phyloP scores from a whole-genome alignment of 2,797 vertebrate species.

The Hemitrygon akajei region DNA sequence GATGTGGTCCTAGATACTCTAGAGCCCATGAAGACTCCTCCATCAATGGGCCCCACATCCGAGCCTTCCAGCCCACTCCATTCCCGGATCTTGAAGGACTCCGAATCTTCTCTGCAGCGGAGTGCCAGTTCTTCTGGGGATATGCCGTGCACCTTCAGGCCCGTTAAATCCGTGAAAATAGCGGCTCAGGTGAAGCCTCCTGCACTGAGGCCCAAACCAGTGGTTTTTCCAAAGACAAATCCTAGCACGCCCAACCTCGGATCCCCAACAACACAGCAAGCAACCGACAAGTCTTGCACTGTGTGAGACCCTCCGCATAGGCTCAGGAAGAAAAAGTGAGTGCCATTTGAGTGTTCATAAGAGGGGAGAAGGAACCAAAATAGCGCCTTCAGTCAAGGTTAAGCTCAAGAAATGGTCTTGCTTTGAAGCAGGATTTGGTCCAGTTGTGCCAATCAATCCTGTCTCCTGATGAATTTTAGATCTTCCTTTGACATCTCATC shows the following conservation, averaged over 20 bases:
- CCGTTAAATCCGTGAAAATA: slow-evolving; percentile 65
- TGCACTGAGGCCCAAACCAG: slow-evolving; percentile 82
- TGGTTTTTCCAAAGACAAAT: slow-evolving; percentile 81
- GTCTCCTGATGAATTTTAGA: neutral
- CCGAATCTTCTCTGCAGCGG: slow-evolving; percentile 74
- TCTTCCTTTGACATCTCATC: neutral
- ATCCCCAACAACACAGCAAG: slow-evolving; percentile 72
- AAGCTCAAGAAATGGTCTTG: slow-evolving; percentile 5
- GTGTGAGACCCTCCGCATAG: slow-evolving; percentile 60
- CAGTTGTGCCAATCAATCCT: neutral
- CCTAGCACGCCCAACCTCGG: slow-evolving; percentile 69
- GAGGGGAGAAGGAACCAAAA: neutral
- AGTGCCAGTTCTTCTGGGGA: slow-evolving; percentile 89
- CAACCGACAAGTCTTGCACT: slow-evolving; percentile 87
- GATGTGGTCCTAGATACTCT: slow-evolving; percentile 95
- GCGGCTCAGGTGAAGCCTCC: slow-evolving; percentile 64
- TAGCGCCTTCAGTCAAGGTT: neutral
- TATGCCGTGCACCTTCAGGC: slow-evolving; percentile 86
- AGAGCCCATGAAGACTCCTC: slow-evolving; percentile 85
- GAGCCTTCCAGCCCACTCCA: slow-evolving; percentile 96
- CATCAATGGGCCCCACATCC: slow-evolving; percentile 67
- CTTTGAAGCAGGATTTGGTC: neutral
- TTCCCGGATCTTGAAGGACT: slow-evolving; percentile 80
- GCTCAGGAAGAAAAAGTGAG: neutral
- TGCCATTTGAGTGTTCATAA: neutral